phyloP scores from a whole-genome alignment of 2,113 vertebrate species.

The Craseonycteris thonglongyai region DNA sequence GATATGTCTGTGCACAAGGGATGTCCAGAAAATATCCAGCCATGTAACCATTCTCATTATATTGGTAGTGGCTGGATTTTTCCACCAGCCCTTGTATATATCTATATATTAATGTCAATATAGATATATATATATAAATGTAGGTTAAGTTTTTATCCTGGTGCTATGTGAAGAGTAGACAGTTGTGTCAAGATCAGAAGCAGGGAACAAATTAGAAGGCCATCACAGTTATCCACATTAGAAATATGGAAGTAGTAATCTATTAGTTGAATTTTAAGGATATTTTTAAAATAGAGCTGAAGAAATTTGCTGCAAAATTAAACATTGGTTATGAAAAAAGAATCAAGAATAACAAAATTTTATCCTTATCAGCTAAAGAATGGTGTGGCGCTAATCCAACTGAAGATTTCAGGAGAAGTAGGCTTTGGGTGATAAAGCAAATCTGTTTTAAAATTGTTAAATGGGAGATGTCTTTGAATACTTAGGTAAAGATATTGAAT shows the following conservation, averaged over 20 bases:
- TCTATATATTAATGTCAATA: background rate
- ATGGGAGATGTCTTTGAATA: background rate
- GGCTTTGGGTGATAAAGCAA: background rate
- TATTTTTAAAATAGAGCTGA: background rate
- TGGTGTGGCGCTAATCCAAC: background rate
- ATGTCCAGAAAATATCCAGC: no score
- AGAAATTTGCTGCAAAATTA: background rate
- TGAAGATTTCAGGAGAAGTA: background rate
- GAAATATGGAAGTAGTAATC: background rate
- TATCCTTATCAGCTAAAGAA: background rate
- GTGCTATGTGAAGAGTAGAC: background rate
- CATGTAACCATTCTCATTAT: no score
- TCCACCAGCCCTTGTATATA: no score
- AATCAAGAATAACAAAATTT: background rate
- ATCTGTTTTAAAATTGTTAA: background rate
- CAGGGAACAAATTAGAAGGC: background rate
- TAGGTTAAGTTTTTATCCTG: background rate
- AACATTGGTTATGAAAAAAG: background rate
- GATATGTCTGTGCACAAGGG: no score
- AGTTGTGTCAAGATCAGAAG: background rate
- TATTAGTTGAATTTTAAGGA: background rate
- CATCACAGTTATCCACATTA: background rate
- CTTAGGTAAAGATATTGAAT: background rate
- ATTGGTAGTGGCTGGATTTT: no score
- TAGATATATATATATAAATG: background rate